Conservation (phyloP, 1,140 invertebrate genomes). For the Elymnias hypermnestra region DNA sequence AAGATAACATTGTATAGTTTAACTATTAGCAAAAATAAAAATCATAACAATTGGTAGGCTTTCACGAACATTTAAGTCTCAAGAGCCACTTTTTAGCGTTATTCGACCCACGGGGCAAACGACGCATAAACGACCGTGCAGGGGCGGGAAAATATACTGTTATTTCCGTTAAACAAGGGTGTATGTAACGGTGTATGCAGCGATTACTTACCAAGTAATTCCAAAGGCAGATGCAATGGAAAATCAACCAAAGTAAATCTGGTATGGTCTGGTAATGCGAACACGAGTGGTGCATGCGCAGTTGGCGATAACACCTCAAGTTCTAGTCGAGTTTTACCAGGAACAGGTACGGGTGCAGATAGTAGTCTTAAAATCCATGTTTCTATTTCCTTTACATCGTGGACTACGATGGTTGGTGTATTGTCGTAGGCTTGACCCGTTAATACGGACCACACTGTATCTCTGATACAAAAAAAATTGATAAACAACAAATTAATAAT, state of each 20-base stretch:
- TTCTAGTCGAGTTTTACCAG: constrained; percentile 96
- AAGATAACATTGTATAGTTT: too few species aligned
- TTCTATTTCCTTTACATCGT: constrained; percentile 98
- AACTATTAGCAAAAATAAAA: too few species aligned
- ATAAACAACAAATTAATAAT: too few species aligned
- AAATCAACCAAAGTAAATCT: constrained; percentile 97
- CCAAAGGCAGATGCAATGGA: constrained; percentile 97
- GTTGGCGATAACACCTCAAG: constrained; percentile 94
- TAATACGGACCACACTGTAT: constrained; percentile 94
- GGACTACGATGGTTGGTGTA: constrained; percentile 91
- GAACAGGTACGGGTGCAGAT: constrained; percentile 97
- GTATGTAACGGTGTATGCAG: too few species aligned
- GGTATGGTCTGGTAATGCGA: constrained; percentile 98
- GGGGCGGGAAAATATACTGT: too few species aligned
- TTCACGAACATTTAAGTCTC: too few species aligned
- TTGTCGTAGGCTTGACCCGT: constrained; percentile 86
- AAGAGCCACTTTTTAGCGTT: too few species aligned
- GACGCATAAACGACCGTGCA: too few species aligned
- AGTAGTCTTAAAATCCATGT: constrained; percentile 97
- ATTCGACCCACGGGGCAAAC: too few species aligned
- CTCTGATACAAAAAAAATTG: constrained; percentile 75
- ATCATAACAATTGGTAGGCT: too few species aligned
- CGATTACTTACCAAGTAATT: constrained; percentile 89
- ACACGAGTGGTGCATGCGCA: constrained; percentile 91
- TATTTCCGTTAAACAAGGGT: too few species aligned